Percentiles rank a stretch among this genome's conserved stretches.
These are phyloP conservation scores for Drosophila biarmipes DNA, from an alignment of 1,140 invertebrate species.

Conservation along the genomic window DNA sequence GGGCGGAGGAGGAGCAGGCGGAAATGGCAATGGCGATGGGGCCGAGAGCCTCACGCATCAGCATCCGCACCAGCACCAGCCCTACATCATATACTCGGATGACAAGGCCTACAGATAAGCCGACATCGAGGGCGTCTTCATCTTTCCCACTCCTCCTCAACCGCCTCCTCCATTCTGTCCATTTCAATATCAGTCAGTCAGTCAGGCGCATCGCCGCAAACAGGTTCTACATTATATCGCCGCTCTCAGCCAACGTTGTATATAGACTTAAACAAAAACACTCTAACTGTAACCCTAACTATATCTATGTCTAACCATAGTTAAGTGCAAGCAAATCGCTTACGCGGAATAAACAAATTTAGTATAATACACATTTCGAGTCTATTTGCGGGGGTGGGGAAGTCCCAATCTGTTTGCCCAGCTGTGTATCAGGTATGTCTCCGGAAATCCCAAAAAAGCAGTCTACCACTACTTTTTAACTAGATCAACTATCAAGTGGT, in stretches of 20 bases:
- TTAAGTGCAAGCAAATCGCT: slow-evolving; percentile 64
- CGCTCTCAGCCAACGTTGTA: slow-evolving; percentile 76
- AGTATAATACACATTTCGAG: slow-evolving; percentile 50
- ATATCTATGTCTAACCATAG: slow-evolving; percentile 67
- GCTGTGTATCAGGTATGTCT: slow-evolving; percentile 1
- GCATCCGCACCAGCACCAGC: slow-evolving; percentile 69
- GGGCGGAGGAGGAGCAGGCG: slow-evolving; percentile 35
- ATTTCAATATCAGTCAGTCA: slow-evolving; percentile 61
- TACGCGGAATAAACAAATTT: slow-evolving; percentile 72
- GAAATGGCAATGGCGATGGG: slow-evolving; percentile 44
- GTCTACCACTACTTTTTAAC: too few relatives aligned
- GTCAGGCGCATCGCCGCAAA: slow-evolving; percentile 72
- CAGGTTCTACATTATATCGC: slow-evolving; percentile 76
- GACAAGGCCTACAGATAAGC: slow-evolving; percentile 84
- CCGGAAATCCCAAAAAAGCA: too few relatives aligned
- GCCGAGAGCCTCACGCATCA: slow-evolving; percentile 65
- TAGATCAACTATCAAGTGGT: too few relatives aligned
- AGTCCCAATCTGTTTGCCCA: neutral
- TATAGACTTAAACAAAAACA: slow-evolving; percentile 67
- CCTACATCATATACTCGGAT: slow-evolving; percentile 84
- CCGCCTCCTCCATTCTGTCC: slow-evolving; percentile 19
- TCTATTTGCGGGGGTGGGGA: neutral
- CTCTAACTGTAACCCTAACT: slow-evolving; percentile 71
- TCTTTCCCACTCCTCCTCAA: slow-evolving; percentile 21
- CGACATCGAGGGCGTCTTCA: slow-evolving; percentile 17